phyloP scores from a whole-genome alignment of 37 sponge, comb jelly and placozoan genomes.

The Ianthella basta region DNA sequence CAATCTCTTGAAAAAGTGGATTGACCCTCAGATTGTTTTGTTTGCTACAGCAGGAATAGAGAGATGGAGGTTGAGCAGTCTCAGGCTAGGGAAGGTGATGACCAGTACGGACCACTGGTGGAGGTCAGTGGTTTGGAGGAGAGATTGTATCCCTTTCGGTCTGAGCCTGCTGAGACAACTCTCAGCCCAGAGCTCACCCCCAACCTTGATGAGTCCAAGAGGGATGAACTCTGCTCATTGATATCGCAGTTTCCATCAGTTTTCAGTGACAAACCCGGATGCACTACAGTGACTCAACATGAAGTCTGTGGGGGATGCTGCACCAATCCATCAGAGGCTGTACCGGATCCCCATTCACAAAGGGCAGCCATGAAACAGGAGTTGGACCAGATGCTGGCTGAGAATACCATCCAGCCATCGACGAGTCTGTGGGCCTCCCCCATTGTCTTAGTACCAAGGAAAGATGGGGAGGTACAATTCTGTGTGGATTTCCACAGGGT shows the following conservation, averaged over 20 bases:
- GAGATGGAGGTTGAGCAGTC: too few relatives aligned
- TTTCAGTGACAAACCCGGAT: constrained; percentile 20
- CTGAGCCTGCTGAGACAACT: too few relatives aligned
- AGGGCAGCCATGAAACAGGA: constrained; percentile 32
- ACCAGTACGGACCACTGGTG: too few relatives aligned
- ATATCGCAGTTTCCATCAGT: constrained; percentile 5
- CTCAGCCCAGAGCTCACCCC: too few relatives aligned
- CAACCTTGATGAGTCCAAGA: neutral
- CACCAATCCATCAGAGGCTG: constrained; percentile 20
- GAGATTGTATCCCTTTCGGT: too few relatives aligned
- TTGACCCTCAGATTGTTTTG: too few relatives aligned
- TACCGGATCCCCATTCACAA: constrained; percentile 48
- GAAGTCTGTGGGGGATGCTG: neutral
- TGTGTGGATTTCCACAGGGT: constrained; percentile 58
- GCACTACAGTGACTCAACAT: constrained; percentile 39
- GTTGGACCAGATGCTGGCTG: constrained; percentile 40
- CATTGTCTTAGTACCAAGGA: constrained; percentile 39
- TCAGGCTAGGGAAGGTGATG: too few relatives aligned
- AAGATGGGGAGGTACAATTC: constrained; percentile 30
- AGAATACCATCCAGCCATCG: constrained; percentile 43
- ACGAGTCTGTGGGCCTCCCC: constrained; percentile 62
- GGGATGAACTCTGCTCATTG: constrained; percentile 10
- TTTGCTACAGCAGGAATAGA: too few relatives aligned
- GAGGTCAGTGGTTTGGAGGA: too few relatives aligned
- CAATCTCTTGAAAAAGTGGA: constrained; percentile 39